Conservation (phyloP, 64 coral and sea anemone species). For the Exaiptasia diaphana region DNA sequence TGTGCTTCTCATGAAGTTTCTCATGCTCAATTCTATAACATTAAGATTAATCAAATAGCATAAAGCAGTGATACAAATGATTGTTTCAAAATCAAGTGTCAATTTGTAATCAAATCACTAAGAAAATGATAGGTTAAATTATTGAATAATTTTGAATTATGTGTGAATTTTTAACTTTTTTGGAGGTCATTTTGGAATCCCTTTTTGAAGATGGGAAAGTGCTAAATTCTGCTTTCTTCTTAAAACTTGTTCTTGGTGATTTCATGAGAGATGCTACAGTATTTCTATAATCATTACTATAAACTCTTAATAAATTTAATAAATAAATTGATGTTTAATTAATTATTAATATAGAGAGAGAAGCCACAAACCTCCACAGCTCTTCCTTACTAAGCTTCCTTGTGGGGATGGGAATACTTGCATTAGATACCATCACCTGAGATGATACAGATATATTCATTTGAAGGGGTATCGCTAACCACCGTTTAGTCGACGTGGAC, state of each 20-base stretch:
- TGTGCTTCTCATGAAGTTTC: conserved; percentile 91
- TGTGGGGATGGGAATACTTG: conserved; percentile 9
- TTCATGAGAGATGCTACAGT: background rate
- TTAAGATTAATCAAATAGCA: background rate
- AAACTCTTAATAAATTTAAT: background rate
- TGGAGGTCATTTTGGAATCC: too few species aligned
- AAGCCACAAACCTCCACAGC: conserved; percentile 55
- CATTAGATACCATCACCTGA: conserved; percentile 17
- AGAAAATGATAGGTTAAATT: background rate
- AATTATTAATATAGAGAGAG: background rate
- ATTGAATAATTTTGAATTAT: conserved; percentile 47
- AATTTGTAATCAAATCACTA: background rate
- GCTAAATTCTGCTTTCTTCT: background rate
- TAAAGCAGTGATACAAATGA: background rate
- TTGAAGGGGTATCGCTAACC: too few species aligned
- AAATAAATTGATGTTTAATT: background rate
- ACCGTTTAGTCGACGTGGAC: too few species aligned
- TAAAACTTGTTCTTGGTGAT: background rate
- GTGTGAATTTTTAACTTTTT: conserved; percentile 50
- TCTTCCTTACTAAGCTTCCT: conserved; percentile 74
- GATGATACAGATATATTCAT: too few species aligned
- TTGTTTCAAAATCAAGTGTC: background rate
- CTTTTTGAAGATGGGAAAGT: background rate
- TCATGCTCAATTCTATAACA: conserved; percentile 80
- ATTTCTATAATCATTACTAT: background rate